Conservation (phyloP, 2,888 invertebrate species). For the Gerris lacustris region DNA sequence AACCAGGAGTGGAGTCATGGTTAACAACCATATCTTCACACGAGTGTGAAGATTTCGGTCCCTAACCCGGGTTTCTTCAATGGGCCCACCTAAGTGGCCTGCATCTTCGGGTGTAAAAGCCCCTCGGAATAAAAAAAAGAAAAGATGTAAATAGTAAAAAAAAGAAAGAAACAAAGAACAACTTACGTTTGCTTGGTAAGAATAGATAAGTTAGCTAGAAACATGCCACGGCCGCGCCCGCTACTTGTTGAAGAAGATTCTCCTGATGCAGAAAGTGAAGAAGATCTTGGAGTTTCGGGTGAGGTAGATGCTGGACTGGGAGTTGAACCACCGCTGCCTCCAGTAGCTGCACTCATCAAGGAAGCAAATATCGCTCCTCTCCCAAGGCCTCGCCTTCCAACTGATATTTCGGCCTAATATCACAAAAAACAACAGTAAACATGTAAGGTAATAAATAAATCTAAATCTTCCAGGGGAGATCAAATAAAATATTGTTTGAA, state of each 20-base stretch:
- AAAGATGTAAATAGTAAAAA: too few relatives aligned
- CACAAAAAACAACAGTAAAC: background rate
- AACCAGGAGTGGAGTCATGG: too few relatives aligned
- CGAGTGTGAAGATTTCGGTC: too few relatives aligned
- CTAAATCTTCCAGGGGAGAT: too few relatives aligned
- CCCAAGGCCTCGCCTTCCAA: background rate
- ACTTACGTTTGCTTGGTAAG: too few relatives aligned
- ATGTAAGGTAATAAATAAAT: too few relatives aligned
- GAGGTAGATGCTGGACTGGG: background rate
- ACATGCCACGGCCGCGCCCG: background rate
- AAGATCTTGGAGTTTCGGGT: background rate
- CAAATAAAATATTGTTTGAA: background rate
- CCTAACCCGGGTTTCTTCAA: too few relatives aligned
- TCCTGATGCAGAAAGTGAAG: background rate
- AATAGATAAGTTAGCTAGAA: background rate
- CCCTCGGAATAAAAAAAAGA: too few relatives aligned
- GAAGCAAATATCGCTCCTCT: constrained; percentile 8
- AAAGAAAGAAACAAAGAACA: too few relatives aligned
- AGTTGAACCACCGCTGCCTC: background rate
- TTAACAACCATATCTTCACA: too few relatives aligned
- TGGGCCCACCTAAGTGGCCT: too few relatives aligned
- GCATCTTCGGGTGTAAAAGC: too few relatives aligned
- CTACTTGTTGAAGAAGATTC: background rate
- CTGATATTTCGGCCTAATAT: background rate
- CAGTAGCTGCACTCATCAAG: background rate